Evolutionary conservation across 2,888 invertebrate genomes (phyloP).

Genomic region (Acronicta aceris): DNA sequence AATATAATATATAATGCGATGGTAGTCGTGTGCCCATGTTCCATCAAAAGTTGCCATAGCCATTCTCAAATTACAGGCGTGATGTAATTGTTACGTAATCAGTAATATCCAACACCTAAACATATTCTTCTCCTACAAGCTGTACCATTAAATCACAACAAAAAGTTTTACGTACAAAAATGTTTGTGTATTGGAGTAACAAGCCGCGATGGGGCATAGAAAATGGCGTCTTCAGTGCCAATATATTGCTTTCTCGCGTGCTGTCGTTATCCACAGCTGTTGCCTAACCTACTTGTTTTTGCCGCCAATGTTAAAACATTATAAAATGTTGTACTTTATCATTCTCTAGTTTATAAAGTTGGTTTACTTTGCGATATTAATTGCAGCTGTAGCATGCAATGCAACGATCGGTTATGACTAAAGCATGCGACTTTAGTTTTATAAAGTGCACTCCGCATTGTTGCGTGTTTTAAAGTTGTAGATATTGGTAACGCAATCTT

Average conservation of each 20-base stretch:
- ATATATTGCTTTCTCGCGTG: constrained; percentile 88
- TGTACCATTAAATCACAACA: constrained; percentile 57
- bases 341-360: constrained; percentile 67
- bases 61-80: not conserved
- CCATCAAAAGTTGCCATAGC: not conserved
- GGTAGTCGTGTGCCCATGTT: too few species aligned
- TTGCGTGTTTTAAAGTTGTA: constrained; percentile 28
- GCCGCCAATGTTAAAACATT: constrained; percentile 75
- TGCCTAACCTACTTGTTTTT: constrained; percentile 80
- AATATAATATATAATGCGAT: too few species aligned
- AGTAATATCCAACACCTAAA: constrained; percentile 26
- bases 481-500: constrained; percentile 19
- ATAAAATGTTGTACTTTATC: constrained; percentile 78
- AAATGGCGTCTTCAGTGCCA: constrained; percentile 83
- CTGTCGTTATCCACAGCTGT: constrained; percentile 86
- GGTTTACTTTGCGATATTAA: constrained; percentile 58
- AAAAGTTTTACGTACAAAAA: constrained; percentile 57
- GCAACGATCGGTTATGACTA: constrained; percentile 56
- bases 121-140: constrained; percentile 42
- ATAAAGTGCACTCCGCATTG: constrained; percentile 19
- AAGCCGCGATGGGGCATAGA: constrained; percentile 67
- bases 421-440: constrained; percentile 46
- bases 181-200: constrained; percentile 55
- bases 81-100: not conserved
- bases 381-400: constrained; percentile 64